A percentile compares a stretch with the other conserved stretches of the same genome.
Evolutionary conservation across 1,140 invertebrate genomes (phyloP).

Genomic region (Maconellicoccus hirsutus): DNA sequence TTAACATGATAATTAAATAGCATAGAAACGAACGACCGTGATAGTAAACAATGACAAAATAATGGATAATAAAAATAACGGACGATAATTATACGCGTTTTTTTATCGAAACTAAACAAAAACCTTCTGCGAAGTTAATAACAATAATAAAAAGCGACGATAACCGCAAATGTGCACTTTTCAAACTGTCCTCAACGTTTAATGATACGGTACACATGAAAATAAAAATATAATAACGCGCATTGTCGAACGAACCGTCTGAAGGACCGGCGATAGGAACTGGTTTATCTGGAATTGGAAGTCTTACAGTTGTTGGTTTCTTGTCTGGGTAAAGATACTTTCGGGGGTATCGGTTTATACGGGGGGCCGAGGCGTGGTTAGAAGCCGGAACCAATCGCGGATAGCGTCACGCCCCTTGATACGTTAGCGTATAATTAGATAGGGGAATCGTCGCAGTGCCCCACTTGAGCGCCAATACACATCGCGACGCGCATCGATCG

Average conservation of each 20-base stretch:
- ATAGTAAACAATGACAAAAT: constrained; percentile 21
- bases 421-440: constrained; percentile 17
- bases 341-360: not conserved
- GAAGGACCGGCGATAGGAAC: constrained; percentile 3
- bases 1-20: constrained; percentile 20
- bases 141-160: constrained; percentile 16
- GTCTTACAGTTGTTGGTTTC: not conserved
- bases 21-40: constrained; percentile 18
- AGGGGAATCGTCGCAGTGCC: not conserved
- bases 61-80: constrained; percentile 19
- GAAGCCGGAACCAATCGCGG: constrained; percentile 17
- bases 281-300: constrained; percentile 14
- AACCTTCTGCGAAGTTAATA: constrained; percentile 11
- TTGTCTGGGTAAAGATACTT: not conserved
- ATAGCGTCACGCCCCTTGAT: not conserved
- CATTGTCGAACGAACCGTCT: constrained; percentile 14
- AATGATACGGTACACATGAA: constrained; percentile 14
- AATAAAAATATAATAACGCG: constrained; percentile 12
- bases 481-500: constrained; percentile 6
- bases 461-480: not conserved
- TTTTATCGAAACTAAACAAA: constrained; percentile 6
- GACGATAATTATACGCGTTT: constrained; percentile 13
- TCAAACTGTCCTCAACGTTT: constrained; percentile 21
- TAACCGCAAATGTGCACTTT: constrained; percentile 20
- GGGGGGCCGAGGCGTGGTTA: not conserved